Evolutionary conservation across 2,113 vertebrate genomes (phyloP).

Genomic region (Leptodactylus fuscus): DNA sequence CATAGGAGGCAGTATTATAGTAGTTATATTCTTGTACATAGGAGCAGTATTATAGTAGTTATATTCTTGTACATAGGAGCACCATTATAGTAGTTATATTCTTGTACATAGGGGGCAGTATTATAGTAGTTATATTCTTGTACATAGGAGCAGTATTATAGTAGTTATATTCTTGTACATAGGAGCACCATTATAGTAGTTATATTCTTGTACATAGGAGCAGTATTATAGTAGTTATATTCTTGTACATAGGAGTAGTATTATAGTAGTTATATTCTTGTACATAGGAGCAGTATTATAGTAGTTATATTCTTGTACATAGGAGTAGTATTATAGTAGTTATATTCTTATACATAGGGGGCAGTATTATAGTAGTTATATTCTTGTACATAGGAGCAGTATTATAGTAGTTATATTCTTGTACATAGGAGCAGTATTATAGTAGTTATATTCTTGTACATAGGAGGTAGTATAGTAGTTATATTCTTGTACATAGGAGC

Average conservation of each 20-base stretch:
- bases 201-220: not conserved
- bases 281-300: conserved; percentile 3
- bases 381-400: not conserved
- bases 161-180: not conserved
- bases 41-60: not conserved
- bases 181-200: not conserved
- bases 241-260: conserved; percentile 2
- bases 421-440: not conserved
- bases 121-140: conserved; percentile 3
- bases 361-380: conserved; percentile 14
- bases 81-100: not conserved
- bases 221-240: conserved; percentile 1
- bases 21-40: not conserved
- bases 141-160: conserved; percentile 8
- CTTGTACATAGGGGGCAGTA: too few species aligned
- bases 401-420: conserved; percentile 15
- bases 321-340: not conserved
- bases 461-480: conserved; percentile 4
- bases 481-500: not conserved
- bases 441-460: conserved; percentile 16
- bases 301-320: conserved; percentile 13
- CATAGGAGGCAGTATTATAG: conserved; percentile 6
- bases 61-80: not conserved
- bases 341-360: not conserved
- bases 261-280: conserved; percentile 20